Evolutionary conservation across 2,888 invertebrate species (phyloP), one percentile per base, ranked within the genome.

Genomic region (Napeogenes sylphis): DNA sequence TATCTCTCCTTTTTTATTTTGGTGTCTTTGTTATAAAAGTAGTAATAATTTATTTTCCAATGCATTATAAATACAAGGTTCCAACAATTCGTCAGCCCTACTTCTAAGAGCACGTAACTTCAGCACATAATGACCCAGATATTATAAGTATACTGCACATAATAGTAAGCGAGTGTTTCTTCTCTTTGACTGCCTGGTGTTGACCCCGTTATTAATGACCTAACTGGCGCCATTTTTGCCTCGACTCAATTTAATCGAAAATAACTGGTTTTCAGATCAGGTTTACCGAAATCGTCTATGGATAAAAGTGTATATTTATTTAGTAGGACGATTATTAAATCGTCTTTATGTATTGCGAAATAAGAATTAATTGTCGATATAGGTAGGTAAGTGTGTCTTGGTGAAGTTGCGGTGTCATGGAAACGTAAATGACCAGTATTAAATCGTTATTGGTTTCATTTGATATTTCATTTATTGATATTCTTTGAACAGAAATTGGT

Each of bases 121-220:
- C 71, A 70, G 73, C 70, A 67, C 73, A 74, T 72, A 73, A 74
- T 71, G 76, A 77, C 76, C 79, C 73, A 77, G 75, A 80, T 80
- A 74, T 73, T 75, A 38, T 60, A 56, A 62, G 58, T 74, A 70
- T 71, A 73, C 74, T 62, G 70, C 66, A 64, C 61, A 58, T 35
- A 58, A 47, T 66, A 58, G 61, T 65, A 55, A 55, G 55, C 47
- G 59, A 54, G 54, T 55, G 57, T 59, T 64, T 62, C 63, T 55
- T 64, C 58, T 59, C 64, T 62, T 59, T 71, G 72, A 67, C 69
- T 71, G 71, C 68, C 68, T 74, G 69, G 75, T 72, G 73, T 73
- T 79, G 82, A 80, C 83, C 81, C 77, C 79, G 77, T 79, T 84
- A 75, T 75, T 77, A 80, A 80, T 77, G 68, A 77, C 70, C 73